These are phyloP conservation scores for Tenebrosternarchus preto DNA, from an alignment of 2,113 vertebrate genomes.

Conservation along the genomic window DNA sequence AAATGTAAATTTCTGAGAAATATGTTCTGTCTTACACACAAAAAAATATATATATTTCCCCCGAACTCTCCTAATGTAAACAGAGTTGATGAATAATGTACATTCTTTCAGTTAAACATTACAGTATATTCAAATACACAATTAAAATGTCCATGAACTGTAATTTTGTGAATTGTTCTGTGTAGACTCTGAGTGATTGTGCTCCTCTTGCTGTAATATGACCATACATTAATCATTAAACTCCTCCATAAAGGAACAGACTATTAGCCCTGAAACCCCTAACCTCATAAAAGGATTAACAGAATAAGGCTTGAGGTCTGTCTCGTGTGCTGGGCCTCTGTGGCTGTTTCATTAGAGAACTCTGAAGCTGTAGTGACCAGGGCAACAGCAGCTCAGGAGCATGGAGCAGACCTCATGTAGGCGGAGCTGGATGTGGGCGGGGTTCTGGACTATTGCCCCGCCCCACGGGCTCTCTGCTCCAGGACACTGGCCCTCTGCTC, in stretches of 20 bases:
- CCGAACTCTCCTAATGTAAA: slow-evolving; percentile 44
- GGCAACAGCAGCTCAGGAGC: slow-evolving; percentile 27
- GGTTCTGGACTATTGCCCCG: slow-evolving; percentile 62
- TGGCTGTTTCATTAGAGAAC: not conserved
- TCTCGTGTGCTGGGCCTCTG: slow-evolving; percentile 8
- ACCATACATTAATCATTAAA: not conserved
- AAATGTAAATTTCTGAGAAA: not conserved
- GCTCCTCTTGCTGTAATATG: slow-evolving; percentile 17
- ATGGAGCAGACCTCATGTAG: not conserved
- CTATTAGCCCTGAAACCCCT: slow-evolving; percentile 12
- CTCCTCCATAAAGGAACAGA: slow-evolving; percentile 2
- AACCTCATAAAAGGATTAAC: not conserved
- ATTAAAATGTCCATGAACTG: slow-evolving; percentile 4
- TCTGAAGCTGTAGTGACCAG: not conserved
- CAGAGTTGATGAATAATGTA: slow-evolving; percentile 34
- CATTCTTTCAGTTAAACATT: not conserved
- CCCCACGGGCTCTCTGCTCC: slow-evolving; percentile 62
- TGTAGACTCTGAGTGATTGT: not conserved
- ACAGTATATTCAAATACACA: not conserved
- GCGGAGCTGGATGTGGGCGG: no score
- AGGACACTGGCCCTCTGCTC: slow-evolving; percentile 60
- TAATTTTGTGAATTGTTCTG: not conserved
- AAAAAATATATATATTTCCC: slow-evolving; percentile 1
- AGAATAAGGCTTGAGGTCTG: not conserved
- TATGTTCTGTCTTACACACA: slow-evolving; percentile 13